phyloP scores from a whole-genome alignment of 2,113 vertebrate species.

The Calyptomena viridis region DNA sequence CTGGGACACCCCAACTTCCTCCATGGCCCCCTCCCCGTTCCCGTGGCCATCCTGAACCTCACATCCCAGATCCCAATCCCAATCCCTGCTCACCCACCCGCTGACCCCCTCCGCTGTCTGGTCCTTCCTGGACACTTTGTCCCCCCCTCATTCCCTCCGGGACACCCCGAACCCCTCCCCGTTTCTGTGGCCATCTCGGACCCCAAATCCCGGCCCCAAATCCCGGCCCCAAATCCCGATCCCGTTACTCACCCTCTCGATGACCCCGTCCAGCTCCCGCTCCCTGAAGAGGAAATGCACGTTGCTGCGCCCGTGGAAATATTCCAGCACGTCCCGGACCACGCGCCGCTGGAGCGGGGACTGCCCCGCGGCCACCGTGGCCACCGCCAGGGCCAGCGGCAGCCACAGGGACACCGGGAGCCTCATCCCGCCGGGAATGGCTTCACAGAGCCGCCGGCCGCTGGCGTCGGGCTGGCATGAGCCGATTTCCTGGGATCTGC shows the following conservation, averaged over 20 bases:
- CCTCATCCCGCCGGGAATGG: not conserved
- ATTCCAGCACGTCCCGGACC: not conserved
- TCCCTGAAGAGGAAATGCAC: not conserved
- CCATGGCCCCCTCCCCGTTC: not conserved
- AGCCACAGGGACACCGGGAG: not conserved
- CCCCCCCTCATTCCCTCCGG: not conserved
- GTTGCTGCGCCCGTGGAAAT: not conserved
- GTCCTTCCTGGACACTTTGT: not conserved
- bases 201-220: not conserved
- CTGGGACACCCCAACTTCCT: no score
- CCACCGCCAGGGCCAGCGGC: not conserved
- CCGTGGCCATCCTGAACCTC: not conserved
- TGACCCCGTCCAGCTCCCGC: not conserved
- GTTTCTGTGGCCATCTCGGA: not conserved
- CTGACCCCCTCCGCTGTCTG: not conserved
- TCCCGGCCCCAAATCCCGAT: not conserved
- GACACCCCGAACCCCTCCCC: not conserved
- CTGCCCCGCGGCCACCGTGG: not conserved
- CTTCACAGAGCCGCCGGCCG: not conserved
- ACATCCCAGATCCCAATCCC: not conserved
- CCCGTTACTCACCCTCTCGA: not conserved
- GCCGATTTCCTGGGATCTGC: slow-evolving; percentile 2
- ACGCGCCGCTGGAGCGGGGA: not conserved
- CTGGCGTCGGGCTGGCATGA: not conserved
- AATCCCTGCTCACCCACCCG: not conserved